Evolutionary conservation across 2,888 invertebrate species (phyloP), one percentile per base, ranked within the genome.

Genomic region (Tenthredo livida): DNA sequence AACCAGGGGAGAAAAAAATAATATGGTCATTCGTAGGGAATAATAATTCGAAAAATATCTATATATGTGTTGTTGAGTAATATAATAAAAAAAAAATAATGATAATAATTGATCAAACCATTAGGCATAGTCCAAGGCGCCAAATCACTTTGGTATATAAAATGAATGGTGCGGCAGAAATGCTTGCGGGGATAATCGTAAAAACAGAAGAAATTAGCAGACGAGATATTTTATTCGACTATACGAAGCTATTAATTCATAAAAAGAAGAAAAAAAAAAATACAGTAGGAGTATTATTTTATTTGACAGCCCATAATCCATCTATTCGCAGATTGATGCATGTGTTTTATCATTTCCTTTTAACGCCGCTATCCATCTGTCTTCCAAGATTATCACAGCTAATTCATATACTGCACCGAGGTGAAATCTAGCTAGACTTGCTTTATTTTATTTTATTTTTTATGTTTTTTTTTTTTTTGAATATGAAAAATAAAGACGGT

Each of bases 121-220:
- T 50, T 77, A 43, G 54, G 47, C 54, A 37, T 37, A 33, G 47
- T 77, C 54, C 77, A n/a, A 47, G 80, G 80, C 80, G 80, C 80
- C 80, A 65, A 43, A 80, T 80, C 61, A 80, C 80, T 80, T 25
- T 40, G 29, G 25, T 37, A 65, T 40, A n/a, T n/a, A n/a, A n/a
- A 61, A 80, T 80, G 37, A 80, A 80, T 43, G 61, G 43, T 2
- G n/a, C n/a, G 17, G 12, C n/a, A 80, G 9, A 61, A 37, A 77
- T 25, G 29, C 50, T 33, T 37, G n/a, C n/a, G 61, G 40, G 7
- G 25, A 73, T 33, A n/a, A 47, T 50, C 73, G 43, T 40, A 73
- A 21, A n/a, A n/a, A 43, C 21, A 43, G 73, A 73, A 73, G 73
- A 73, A 73, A 73, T 73, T 73, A 47, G 47, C 15, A 25, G 10